phyloP scores from a whole-genome alignment of 2,797 vertebrate species.

The Hydrolagus colliei region DNA sequence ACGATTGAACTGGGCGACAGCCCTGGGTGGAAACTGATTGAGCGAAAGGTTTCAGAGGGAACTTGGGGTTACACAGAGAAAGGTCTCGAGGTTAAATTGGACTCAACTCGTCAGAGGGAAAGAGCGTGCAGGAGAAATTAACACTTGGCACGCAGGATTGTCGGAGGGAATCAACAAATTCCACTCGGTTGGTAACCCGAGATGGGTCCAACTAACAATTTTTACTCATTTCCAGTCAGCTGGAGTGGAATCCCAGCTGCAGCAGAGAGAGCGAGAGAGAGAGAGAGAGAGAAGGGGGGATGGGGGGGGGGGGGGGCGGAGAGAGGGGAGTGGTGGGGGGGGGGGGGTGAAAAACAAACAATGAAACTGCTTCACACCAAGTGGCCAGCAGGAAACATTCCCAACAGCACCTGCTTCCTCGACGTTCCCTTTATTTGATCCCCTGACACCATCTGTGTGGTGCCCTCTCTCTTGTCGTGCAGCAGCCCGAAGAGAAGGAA shows the following conservation, averaged over 20 bases:
- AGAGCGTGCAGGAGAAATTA: no score
- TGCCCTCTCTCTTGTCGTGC: slow-evolving; percentile 58
- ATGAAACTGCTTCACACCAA: slow-evolving; percentile 44
- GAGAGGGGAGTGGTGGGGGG: no score
- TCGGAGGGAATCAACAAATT: not conserved
- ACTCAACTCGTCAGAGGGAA: no score
- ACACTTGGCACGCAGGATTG: not conserved
- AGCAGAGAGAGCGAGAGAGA: slow-evolving; percentile 40
- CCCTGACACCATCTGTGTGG: slow-evolving; percentile 59
- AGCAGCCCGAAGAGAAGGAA: slow-evolving; percentile 51
- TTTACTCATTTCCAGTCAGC: slow-evolving; percentile 51
- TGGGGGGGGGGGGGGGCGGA: no score
- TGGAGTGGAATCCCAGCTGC: slow-evolving; percentile 59
- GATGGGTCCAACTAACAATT: not conserved
- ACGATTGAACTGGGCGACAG: not conserved
- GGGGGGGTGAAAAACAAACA: slow-evolving; percentile 47
- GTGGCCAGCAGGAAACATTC: slow-evolving; percentile 67
- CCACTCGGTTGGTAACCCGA: not conserved
- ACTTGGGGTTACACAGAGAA: not conserved
- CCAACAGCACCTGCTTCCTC: slow-evolving; percentile 72
- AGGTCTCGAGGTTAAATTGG: not conserved
- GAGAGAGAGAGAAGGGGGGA: no score
- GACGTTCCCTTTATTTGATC: slow-evolving; percentile 57
- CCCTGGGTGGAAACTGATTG: not conserved
- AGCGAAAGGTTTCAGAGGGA: not conserved